Evolutionary conservation across 2,113 vertebrate genomes (phyloP).

Genomic region (Chaetura pelagica): DNA sequence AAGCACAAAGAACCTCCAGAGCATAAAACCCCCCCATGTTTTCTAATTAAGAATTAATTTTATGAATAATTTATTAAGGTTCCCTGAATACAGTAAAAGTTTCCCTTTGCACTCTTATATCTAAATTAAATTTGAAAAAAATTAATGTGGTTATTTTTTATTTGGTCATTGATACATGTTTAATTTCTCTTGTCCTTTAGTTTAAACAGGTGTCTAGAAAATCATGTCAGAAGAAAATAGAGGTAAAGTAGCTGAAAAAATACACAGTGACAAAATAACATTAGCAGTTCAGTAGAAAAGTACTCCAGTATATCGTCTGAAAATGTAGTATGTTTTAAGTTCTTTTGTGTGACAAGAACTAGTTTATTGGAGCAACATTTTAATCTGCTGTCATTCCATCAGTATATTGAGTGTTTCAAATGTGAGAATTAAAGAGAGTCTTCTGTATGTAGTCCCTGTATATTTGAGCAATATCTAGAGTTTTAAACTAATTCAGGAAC

Average conservation of each 20-base stretch:
- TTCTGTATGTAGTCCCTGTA: neutral
- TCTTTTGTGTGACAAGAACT: neutral
- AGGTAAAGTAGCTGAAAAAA: constrained; percentile 4
- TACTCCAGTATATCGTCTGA: neutral
- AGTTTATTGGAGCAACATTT: neutral
- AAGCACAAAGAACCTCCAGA: neutral
- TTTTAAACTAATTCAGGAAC: neutral
- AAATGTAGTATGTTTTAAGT: neutral
- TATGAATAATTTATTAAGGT: neutral
- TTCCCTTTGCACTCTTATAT: neutral
- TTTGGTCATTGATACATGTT: neutral
- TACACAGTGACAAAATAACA: neutral
- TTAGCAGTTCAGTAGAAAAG: neutral
- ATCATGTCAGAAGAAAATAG: neutral
- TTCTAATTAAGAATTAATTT: neutral
- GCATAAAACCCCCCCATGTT: neutral
- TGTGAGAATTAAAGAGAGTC: neutral
- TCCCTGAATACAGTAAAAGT: neutral
- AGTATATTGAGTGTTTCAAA: neutral
- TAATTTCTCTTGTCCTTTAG: neutral
- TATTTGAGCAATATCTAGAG: neutral
- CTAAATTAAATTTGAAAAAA: neutral
- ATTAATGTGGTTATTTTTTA: neutral
- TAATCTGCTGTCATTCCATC: neutral
- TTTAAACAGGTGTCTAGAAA: neutral